Evolutionary conservation across 2,888 invertebrate genomes (phyloP), one percentile per base, ranked within the genome.

Genomic region (Leptopilina drosophilae): DNA sequence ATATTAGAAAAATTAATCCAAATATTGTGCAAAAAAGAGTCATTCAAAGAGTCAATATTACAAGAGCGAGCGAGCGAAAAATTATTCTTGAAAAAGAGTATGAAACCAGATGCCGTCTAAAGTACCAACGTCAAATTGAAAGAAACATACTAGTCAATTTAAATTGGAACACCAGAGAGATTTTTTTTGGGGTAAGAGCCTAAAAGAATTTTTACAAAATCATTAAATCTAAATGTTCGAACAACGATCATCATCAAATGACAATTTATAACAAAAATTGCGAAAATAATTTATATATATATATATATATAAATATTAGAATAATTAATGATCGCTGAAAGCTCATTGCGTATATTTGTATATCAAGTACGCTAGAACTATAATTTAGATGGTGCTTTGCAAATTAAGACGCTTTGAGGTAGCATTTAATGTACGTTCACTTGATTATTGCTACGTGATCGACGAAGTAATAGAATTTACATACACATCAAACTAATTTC

Each of bases 121-220:
- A 67, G 80, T 78, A 80, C 33, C 77, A 80, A 73, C 77, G 83
- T 73, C 76, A 81, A 76, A 85, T 83, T 42, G 42, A 6, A 42
- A 33, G 84, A 84, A 84, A 85, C 85, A 77, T 87, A 87, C 85
- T 87, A 89, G 90, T 90, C 89, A 89, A 90, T 90, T 89, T 84
- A 87, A 87, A 85, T 49, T 11, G 85, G 85, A 86, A 87, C 86
- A 88, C 86, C 85, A 87, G 78, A 85, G 83, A 86, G 87, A 87
- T 5, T 49, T 49, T 49, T 49, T 49, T 85, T 88, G 85, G 85
- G 84, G 84, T 85, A 88, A 86, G 87, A 85, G 7, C 8, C 87
- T 87, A 88, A 88, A 85, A 83, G 84, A 80, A 83, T 49, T 49
- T 49, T 49, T 49, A 3, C 20, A 11, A 49, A 84, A 81, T 64